A percentile compares a stretch with the other conserved stretches of the same genome.
phyloP scores from a whole-genome alignment of 2,113 vertebrate species.

The Nematolebias whitei region DNA sequence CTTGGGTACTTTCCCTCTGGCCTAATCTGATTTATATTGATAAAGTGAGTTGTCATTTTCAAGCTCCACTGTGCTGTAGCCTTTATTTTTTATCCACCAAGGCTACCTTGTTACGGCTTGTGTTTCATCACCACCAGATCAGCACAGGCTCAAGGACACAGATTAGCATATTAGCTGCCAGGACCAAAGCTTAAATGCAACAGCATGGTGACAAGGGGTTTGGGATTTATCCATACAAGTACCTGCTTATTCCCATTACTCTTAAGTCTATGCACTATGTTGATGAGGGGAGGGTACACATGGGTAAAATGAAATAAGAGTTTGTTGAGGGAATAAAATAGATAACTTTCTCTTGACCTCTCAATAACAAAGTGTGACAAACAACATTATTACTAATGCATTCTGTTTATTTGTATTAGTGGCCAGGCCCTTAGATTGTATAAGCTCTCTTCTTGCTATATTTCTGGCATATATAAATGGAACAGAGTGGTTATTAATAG shows the following conservation, averaged over 20 bases:
- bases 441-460: not conserved
- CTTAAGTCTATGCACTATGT: not conserved
- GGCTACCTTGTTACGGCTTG: constrained; percentile 40
- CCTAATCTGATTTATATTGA: constrained; percentile 8
- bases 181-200: constrained; percentile 10
- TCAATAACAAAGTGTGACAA: constrained; percentile 13
- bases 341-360: constrained; percentile 7
- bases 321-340: not conserved
- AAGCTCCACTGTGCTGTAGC: constrained; percentile 46
- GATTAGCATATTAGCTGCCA: constrained; percentile 50
- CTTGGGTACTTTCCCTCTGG: constrained; percentile 3
- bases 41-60: constrained; percentile 52
- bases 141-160: constrained; percentile 57
- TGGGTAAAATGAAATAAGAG: not conserved
- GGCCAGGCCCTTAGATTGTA: constrained; percentile 8
- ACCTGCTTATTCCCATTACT: not conserved
- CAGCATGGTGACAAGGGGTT: constrained; percentile 14
- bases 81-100: constrained; percentile 56
- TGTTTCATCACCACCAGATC: constrained; percentile 43
- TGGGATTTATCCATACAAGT: constrained; percentile 7
- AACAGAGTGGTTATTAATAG: no score
- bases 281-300: not conserved
- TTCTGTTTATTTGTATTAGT: constrained; percentile 1
- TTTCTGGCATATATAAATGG: no score
- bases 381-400: constrained; percentile 12